Conservation (phyloP, 2,113 vertebrate species). For the Gallinago jamesoni region DNA sequence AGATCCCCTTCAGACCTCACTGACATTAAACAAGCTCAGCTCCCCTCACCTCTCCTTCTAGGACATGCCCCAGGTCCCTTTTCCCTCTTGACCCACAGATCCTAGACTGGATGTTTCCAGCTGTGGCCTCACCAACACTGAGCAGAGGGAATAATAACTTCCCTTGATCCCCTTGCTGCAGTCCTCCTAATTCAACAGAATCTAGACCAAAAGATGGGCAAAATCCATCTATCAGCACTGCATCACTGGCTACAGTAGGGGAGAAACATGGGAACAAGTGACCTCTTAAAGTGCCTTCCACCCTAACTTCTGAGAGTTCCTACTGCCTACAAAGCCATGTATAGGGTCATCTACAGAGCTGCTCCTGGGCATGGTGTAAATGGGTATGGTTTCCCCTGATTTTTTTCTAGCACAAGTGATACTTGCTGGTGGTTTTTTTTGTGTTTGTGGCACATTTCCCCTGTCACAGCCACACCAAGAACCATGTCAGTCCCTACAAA, state of each 20-base stretch:
- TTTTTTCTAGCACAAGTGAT: neutral
- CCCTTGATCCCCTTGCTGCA: neutral
- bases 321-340: neutral
- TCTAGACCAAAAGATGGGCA: neutral
- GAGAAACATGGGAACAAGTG: neutral
- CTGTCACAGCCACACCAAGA: neutral
- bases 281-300: neutral
- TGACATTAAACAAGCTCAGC: neutral
- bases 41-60: neutral
- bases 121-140: neutral
- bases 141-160: neutral
- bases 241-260: neutral
- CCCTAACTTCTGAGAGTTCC: neutral
- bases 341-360: neutral
- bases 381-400: neutral
- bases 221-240: neutral
- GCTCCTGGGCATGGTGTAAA: neutral
- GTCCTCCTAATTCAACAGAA: neutral
- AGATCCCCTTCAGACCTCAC: neutral
- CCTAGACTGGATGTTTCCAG: neutral
- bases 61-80: neutral
- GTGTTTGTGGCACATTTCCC: neutral
- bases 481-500: neutral
- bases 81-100: neutral
- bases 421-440: neutral